Conservation (phyloP, 1,140 invertebrate species). For the Penaeus vannamei region DNA sequence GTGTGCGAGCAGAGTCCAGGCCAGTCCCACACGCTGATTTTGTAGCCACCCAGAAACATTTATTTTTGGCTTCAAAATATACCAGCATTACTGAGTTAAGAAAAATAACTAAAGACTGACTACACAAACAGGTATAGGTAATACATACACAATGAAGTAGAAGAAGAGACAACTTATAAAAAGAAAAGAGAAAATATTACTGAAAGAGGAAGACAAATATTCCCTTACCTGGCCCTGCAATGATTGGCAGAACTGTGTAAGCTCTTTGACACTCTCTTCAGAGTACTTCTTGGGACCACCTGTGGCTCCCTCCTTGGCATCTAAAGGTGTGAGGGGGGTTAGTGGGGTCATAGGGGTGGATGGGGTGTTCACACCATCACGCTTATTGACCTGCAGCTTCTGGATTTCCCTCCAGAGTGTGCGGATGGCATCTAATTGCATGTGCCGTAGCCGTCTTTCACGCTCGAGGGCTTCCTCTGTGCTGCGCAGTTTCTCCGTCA, state of each 20-base stretch:
- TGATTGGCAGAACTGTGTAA: constrained; percentile 62
- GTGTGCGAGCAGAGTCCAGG: too few species aligned
- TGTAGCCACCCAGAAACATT: too few species aligned
- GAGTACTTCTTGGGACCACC: constrained; percentile 49
- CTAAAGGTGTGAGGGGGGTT: constrained; percentile 66
- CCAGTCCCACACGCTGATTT: too few species aligned
- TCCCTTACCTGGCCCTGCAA: constrained; percentile 64
- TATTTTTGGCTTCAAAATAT: too few species aligned
- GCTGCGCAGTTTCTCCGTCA: constrained; percentile 84
- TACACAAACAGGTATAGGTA: too few species aligned
- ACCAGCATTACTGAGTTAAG: too few species aligned
- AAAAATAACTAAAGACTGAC: too few species aligned
- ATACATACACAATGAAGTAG: too few species aligned
- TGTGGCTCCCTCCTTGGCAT: constrained; percentile 21
- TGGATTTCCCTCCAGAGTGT: constrained; percentile 90
- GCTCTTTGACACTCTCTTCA: constrained; percentile 66
- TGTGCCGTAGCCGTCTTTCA: constrained; percentile 86
- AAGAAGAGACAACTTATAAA: background rate
- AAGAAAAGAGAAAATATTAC: background rate
- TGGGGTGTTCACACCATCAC: constrained; percentile 58
- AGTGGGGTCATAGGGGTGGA: constrained; percentile 67
- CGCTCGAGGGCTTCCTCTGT: constrained; percentile 87
- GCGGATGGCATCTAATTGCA: constrained; percentile 92
- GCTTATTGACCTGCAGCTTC: constrained; percentile 63
- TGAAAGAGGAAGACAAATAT: background rate